These are phyloP conservation scores for Eurystomus gularis DNA, from an alignment of 2,113 vertebrate genomes.

Conservation along the genomic window DNA sequence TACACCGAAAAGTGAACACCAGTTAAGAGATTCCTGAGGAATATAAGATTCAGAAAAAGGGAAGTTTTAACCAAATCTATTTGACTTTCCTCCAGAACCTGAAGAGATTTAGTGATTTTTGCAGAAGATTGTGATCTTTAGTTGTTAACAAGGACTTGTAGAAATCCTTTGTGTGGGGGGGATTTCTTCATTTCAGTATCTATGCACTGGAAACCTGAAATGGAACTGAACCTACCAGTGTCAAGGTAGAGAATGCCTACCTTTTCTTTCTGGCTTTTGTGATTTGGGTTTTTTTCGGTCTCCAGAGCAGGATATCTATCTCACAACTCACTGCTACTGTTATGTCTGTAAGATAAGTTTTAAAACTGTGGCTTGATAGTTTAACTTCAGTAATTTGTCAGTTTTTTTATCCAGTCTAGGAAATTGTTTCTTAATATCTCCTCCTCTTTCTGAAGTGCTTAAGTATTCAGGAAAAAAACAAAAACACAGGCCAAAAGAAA, in stretches of 20 bases:
- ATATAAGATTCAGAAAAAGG: neutral
- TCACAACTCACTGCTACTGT: neutral
- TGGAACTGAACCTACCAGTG: neutral
- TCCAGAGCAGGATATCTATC: neutral
- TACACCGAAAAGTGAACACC: neutral
- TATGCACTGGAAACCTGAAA: neutral
- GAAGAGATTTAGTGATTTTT: neutral
- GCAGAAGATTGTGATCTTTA: neutral
- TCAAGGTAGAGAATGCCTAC: neutral
- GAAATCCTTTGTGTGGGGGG: neutral
- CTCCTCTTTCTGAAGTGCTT: neutral
- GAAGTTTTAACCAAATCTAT: neutral
- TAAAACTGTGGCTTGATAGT: neutral
- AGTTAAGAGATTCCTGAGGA: neutral
- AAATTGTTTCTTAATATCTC: neutral
- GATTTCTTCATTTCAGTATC: neutral
- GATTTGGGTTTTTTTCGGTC: neutral
- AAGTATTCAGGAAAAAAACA: neutral
- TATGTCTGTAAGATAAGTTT: neutral
- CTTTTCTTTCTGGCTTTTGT: neutral
- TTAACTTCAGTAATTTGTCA: neutral
- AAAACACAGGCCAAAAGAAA: neutral
- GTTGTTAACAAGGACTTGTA: neutral
- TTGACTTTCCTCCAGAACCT: neutral
- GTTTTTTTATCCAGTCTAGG: neutral